These are phyloP conservation scores for Lutjanus erythropterus DNA, from an alignment of 2,113 vertebrate genomes.

Conservation along the genomic window DNA sequence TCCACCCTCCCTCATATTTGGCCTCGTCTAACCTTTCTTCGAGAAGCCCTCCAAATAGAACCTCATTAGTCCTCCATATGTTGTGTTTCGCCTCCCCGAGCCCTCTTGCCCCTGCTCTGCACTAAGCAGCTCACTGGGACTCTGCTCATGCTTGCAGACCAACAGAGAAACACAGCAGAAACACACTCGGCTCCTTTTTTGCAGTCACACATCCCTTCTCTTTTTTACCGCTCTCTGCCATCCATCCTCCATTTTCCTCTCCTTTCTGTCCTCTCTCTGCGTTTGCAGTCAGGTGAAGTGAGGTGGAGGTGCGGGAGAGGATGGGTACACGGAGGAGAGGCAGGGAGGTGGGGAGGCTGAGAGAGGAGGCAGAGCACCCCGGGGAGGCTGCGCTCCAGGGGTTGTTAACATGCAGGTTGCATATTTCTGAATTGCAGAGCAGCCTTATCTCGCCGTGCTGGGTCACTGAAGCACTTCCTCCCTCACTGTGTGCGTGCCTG, in stretches of 20 bases:
- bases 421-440: slow-evolving; percentile 84
- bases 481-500: slow-evolving; percentile 40
- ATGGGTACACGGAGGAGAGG: slow-evolving; percentile 16
- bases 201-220: slow-evolving; percentile 28
- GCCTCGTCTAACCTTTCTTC: slow-evolving; percentile 58
- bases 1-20: slow-evolving; percentile 33
- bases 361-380: slow-evolving; percentile 64
- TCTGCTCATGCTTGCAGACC: slow-evolving; percentile 53
- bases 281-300: slow-evolving; percentile 57
- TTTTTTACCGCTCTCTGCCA: not conserved
- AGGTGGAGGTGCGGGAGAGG: slow-evolving; percentile 54
- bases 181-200: slow-evolving; percentile 21
- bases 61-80: slow-evolving; percentile 73
- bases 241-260: slow-evolving; percentile 51
- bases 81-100: slow-evolving; percentile 57
- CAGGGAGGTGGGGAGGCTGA: slow-evolving; percentile 45
- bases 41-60: slow-evolving; percentile 64
- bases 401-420: slow-evolving; percentile 85
- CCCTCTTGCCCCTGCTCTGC: slow-evolving; percentile 52
- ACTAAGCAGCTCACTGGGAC: slow-evolving; percentile 55
- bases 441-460: slow-evolving; percentile 73
- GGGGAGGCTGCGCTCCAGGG: slow-evolving; percentile 75
- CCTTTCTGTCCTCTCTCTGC: slow-evolving; percentile 14
- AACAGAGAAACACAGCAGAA: slow-evolving; percentile 33
- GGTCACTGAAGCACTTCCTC: slow-evolving; percentile 77